These are phyloP conservation scores for Melanerpes formicivorus DNA, from an alignment of 2,113 vertebrate species.

Conservation along the genomic window DNA sequence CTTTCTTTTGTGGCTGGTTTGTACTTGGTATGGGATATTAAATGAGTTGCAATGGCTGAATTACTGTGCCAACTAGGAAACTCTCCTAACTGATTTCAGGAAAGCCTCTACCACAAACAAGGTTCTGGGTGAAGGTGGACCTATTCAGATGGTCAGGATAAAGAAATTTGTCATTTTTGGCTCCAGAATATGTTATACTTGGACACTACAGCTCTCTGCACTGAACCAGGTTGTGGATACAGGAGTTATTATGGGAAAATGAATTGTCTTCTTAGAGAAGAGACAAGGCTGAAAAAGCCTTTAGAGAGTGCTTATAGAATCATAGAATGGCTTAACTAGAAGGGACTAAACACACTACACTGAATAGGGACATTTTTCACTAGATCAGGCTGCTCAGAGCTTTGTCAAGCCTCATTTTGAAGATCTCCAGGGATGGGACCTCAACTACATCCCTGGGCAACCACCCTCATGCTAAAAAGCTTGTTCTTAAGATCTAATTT, in stretches of 20 bases:
- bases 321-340: no score
- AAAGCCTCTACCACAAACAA: background rate
- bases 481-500: no score
- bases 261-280: background rate
- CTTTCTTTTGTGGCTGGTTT: background rate
- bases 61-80: background rate
- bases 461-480: no score
- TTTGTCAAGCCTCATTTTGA: no score
- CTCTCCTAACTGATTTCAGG: background rate
- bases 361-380: no score
- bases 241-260: background rate
- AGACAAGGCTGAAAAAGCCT: background rate
- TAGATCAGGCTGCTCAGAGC: no score
- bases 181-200: background rate
- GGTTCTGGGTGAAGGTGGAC: background rate
- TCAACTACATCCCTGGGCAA: no score
- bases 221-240: background rate
- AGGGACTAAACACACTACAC: no score
- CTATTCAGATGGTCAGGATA: background rate
- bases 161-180: background rate
- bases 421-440: no score
- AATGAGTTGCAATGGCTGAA: background rate
- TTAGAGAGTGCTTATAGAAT: background rate
- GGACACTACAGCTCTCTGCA: background rate
- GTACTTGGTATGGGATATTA: background rate